Evolutionary conservation across 1,140 invertebrate species (phyloP).

Genomic region (Rhyzopertha dominica): DNA sequence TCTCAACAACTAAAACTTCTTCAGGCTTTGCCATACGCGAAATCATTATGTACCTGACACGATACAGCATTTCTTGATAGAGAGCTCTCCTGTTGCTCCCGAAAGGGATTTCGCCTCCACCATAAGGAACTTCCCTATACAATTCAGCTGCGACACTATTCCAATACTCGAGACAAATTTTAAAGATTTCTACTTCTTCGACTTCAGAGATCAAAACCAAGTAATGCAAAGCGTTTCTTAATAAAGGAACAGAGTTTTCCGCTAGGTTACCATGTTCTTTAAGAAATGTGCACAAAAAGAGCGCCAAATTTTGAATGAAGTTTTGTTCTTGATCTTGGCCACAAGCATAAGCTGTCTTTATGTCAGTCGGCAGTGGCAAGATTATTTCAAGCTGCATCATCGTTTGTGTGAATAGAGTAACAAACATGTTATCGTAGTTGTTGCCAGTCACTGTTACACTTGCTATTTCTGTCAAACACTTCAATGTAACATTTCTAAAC

Average conservation of each 20-base stretch:
- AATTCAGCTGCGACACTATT: slow-evolving; percentile 87
- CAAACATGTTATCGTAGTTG: slow-evolving; percentile 91
- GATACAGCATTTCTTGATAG: slow-evolving; percentile 65
- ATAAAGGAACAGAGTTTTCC: slow-evolving; percentile 70
- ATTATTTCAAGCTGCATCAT: slow-evolving; percentile 90
- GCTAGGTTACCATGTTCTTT: slow-evolving; percentile 91
- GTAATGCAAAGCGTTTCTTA: slow-evolving; percentile 85
- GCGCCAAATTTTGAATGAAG: slow-evolving; percentile 97
- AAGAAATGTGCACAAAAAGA: slow-evolving; percentile 95
- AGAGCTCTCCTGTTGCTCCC: slow-evolving; percentile 44
- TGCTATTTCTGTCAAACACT: slow-evolving; percentile 98
- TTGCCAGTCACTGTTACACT: slow-evolving; percentile 75
- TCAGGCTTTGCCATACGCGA: slow-evolving; percentile 99
- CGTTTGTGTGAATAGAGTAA: slow-evolving; percentile 81
- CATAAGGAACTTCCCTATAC: slow-evolving; percentile 66
- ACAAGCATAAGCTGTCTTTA: slow-evolving; percentile 86
- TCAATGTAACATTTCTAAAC: slow-evolving; percentile 97
- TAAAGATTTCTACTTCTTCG: slow-evolving; percentile 99
- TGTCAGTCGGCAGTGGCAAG: slow-evolving; percentile 85
- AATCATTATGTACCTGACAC: slow-evolving; percentile 98
- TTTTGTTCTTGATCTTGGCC: slow-evolving; percentile 97
- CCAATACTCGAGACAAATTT: slow-evolving; percentile 99
- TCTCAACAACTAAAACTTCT: slow-evolving; percentile 99
- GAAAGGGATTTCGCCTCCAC: slow-evolving; percentile 46
- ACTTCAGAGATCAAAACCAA: slow-evolving; percentile 97